Evolutionary conservation across 1,140 invertebrate species (phyloP).

Genomic region (Hypothenemus hampei): DNA sequence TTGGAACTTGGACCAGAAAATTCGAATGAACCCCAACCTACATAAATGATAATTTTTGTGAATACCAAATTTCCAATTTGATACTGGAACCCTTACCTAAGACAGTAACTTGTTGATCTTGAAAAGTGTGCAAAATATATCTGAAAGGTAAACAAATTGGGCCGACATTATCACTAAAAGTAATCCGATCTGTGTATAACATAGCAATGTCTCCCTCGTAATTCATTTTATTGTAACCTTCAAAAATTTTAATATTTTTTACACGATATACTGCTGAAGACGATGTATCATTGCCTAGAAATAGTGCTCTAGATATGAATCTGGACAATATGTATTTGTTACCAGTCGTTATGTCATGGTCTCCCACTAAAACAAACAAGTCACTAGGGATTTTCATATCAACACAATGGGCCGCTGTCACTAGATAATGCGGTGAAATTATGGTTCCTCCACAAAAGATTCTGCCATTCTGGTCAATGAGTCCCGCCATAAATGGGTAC

Average conservation of each 20-base stretch:
- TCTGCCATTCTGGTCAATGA: slow-evolving; percentile 35
- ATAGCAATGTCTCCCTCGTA: slow-evolving; percentile 61
- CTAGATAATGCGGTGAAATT: slow-evolving; percentile 54
- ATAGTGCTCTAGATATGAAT: neutral
- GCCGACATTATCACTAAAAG: slow-evolving; percentile 52
- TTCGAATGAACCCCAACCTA: slow-evolving; percentile 61
- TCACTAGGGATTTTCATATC: slow-evolving; percentile 12
- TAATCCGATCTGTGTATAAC: slow-evolving; percentile 49
- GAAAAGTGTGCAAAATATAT: slow-evolving; percentile 47
- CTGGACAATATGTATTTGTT: neutral
- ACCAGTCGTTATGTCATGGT: slow-evolving; percentile 32
- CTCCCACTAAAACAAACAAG: slow-evolving; percentile 52
- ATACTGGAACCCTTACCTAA: slow-evolving; percentile 47
- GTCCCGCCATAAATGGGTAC: slow-evolving; percentile 60
- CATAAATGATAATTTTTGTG: neutral
- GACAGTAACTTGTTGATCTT: slow-evolving; percentile 47
- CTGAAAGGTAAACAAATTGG: slow-evolving; percentile 65
- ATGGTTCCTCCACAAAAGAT: slow-evolving; percentile 63
- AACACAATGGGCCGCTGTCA: slow-evolving; percentile 69
- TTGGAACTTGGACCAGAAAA: slow-evolving; percentile 53
- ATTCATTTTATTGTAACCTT: slow-evolving; percentile 41
- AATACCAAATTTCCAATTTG: neutral
- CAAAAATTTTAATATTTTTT: slow-evolving; percentile 40
- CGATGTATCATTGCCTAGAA: slow-evolving; percentile 43
- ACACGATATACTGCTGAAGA: slow-evolving; percentile 42